Evolutionary conservation across 1,140 invertebrate species (phyloP).

Genomic region (Phymastichus coffea): DNA sequence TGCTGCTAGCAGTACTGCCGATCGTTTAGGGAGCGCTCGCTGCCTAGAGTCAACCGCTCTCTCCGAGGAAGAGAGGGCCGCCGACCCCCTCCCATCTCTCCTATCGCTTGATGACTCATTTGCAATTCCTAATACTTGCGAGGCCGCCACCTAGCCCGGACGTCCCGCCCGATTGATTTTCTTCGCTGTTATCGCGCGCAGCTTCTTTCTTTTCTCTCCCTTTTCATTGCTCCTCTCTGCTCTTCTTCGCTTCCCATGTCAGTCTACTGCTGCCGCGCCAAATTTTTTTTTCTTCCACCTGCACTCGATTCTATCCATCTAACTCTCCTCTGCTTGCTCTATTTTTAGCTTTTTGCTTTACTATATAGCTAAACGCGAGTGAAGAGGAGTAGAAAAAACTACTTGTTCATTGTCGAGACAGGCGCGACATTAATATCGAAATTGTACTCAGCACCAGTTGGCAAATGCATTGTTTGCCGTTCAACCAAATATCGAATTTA

Average conservation of each 20-base stretch:
- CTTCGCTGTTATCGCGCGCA: not conserved
- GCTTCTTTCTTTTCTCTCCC: not conserved
- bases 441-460: too few species aligned
- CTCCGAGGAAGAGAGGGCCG: not conserved
- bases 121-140: constrained; percentile 2
- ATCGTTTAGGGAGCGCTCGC: not conserved
- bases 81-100: not conserved
- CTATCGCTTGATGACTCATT: constrained; percentile 12
- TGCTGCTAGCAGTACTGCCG: not conserved
- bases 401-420: too few species aligned
- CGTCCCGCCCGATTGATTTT: constrained; percentile 6
- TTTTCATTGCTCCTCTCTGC: not conserved
- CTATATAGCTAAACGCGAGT: too few species aligned
- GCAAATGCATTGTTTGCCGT: too few species aligned
- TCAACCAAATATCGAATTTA: too few species aligned
- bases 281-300: not conserved
- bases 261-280: not conserved
- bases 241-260: not conserved
- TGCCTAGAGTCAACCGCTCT: not conserved
- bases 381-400: too few species aligned
- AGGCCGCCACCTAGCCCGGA: not conserved
- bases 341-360: too few species aligned
- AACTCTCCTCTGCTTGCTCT: too few species aligned
- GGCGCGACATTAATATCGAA: too few species aligned
- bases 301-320: too few species aligned